phyloP scores from a whole-genome alignment of 2,888 invertebrate genomes.

The Diplazon laetatorius region DNA sequence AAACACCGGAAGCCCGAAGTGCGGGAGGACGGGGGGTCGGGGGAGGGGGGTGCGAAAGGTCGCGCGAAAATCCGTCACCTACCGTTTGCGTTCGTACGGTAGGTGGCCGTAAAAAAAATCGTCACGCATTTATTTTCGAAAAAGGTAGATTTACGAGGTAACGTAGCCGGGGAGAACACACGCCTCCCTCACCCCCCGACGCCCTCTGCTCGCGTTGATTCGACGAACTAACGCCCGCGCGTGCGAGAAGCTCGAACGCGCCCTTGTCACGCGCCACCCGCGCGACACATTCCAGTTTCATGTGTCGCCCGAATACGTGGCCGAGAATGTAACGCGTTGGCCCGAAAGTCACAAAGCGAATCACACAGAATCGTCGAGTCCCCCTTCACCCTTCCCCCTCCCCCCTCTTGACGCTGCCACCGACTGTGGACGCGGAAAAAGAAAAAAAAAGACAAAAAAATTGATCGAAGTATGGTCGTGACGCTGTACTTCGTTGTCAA shows the following conservation, averaged over 20 bases:
- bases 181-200: constrained; percentile 51
- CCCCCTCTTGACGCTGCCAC: no score
- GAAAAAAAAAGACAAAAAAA: neutral
- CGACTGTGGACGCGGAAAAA: neutral
- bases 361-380: constrained; percentile 40
- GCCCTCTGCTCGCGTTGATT: no score
- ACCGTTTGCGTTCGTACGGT: constrained; percentile 50
- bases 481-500: neutral
- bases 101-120: constrained; percentile 60
- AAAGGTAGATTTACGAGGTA: constrained; percentile 58
- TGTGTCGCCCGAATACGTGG: constrained; percentile 28
- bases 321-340: constrained; percentile 39
- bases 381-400: no score
- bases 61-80: constrained; percentile 59
- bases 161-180: constrained; percentile 44
- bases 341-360: constrained; percentile 47
- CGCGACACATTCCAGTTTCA: constrained; percentile 35
- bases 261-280: constrained; percentile 40
- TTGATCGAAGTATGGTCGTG: constrained; percentile 1
- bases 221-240: neutral
- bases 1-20: neutral
- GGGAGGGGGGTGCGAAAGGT: constrained; percentile 1
- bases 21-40: constrained; percentile 12
- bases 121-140: constrained; percentile 63
- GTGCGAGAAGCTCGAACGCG: constrained; percentile 47